Evolutionary conservation across 1,140 invertebrate species (phyloP), one percentile per base, ranked within the genome.

Genomic region (Procambarus virginalis): DNA sequence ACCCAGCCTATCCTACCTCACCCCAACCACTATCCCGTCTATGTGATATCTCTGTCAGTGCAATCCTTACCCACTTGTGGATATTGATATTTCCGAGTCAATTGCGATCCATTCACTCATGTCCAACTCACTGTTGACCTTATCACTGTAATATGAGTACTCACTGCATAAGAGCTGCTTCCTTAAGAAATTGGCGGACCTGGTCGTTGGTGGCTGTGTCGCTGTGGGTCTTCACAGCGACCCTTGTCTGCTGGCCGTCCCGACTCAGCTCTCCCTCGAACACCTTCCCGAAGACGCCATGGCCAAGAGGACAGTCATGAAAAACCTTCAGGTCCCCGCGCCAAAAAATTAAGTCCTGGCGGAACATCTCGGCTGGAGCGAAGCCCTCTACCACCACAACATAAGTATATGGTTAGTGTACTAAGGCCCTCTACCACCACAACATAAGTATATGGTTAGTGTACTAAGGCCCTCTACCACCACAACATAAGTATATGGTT

Each of bases 281-380:
- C 81, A 89, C 87, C 87, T 60, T 89, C 68, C 87, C 87, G 87
- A 89, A 89, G 87, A 78, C 84, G 9, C 87, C 87, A 9, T 89
- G 73, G 51, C 87, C 87, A 14, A 89, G 87, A n/a, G 87, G 51
- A 68, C 22, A 12, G n/a, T 89, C 81, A 0, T 76, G 45, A 8
- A 49, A n/a, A 9, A 89, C 87, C 73, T 78, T 77, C 55, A 89
- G 73, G 81, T 89, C 87, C 34, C 84, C 87, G 2, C 87, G 81
- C 87, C 87, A 84, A 58, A 89, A 84, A 51, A 89, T 83, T 46
- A 83, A 83, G 20, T 89, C 81, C 55, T 82, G 51, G 14, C 22
- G 55, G 73, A 89, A 89, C 20, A 78, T 89, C 55, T 89, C 81
- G 55, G 73, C 81, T 1, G 87, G 87, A 22, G 80, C 87, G 68